phyloP scores from a whole-genome alignment of 1,140 invertebrate species.

The Hylaeus volcanicus region DNA sequence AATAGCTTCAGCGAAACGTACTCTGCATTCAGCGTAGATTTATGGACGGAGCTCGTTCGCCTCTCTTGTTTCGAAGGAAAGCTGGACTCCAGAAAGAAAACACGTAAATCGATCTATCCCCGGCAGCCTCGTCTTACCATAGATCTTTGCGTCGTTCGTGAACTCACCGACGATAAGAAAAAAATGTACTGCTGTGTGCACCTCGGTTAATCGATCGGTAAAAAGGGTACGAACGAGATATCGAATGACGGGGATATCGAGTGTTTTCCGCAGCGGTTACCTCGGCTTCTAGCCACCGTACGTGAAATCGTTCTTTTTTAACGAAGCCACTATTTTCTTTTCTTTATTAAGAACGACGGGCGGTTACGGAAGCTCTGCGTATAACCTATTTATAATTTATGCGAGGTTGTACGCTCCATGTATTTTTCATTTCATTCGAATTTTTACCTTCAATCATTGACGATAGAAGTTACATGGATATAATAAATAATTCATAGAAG shows the following conservation, averaged over 20 bases:
- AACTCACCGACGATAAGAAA: conserved; percentile 21
- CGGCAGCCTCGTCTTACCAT: conserved; percentile 34
- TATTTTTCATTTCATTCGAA: no score
- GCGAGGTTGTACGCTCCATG: not conserved
- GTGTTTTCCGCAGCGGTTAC: conserved; percentile 28
- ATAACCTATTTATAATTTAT: not conserved
- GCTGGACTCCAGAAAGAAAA: conserved; percentile 17
- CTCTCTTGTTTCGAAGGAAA: conserved; percentile 24
- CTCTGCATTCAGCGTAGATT: conserved; percentile 37
- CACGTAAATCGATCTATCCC: conserved; percentile 56
- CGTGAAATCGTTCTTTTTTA: conserved; percentile 7
- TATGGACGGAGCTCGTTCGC: conserved; percentile 33
- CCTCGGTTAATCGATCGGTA: conserved; percentile 63
- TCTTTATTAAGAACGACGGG: not conserved
- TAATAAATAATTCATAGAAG: no score
- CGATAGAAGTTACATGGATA: no score
- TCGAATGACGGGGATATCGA: conserved; percentile 58
- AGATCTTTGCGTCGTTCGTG: not conserved
- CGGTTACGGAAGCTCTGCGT: no score
- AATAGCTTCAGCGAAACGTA: conserved; percentile 17
- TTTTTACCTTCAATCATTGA: no score
- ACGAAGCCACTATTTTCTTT: conserved; percentile 11
- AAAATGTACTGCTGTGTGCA: conserved; percentile 1
- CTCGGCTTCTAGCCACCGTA: conserved; percentile 8
- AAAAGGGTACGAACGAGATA: conserved; percentile 60